Conservation (phyloP, 2,113 vertebrate species). For the Proterorhinus semilunaris region DNA sequence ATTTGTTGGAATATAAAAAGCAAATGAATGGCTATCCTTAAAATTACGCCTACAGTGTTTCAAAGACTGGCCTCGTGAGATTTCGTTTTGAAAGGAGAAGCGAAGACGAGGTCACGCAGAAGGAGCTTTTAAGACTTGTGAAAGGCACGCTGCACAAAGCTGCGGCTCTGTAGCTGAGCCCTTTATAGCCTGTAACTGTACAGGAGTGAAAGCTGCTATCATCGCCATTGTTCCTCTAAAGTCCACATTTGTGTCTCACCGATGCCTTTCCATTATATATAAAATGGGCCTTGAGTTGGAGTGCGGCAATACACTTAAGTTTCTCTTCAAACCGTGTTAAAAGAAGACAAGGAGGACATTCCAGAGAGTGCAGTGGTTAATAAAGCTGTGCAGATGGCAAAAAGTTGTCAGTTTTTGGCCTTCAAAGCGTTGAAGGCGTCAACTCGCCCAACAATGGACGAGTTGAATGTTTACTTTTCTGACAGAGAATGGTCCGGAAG, state of each 20-base stretch:
- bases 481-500: neutral
- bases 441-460: neutral
- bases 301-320: slow-evolving; percentile 11
- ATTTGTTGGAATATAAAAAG: slow-evolving; percentile 24
- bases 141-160: slow-evolving; percentile 44
- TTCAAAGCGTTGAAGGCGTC: slow-evolving; percentile 3
- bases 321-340: slow-evolving; percentile 10
- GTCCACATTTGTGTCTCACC: slow-evolving; percentile 21
- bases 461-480: slow-evolving; percentile 12
- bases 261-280: slow-evolving; percentile 35
- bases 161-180: slow-evolving; percentile 15
- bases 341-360: neutral
- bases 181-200: slow-evolving; percentile 43
- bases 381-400: slow-evolving; percentile 1
- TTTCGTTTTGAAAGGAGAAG: slow-evolving; percentile 45
- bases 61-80: slow-evolving; percentile 48
- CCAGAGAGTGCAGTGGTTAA: neutral
- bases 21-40: slow-evolving; percentile 47
- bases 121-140: slow-evolving; percentile 51
- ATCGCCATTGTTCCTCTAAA: slow-evolving; percentile 38
- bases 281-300: slow-evolving; percentile 50
- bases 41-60: slow-evolving; percentile 36
- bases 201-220: slow-evolving; percentile 38
- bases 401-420: slow-evolving; percentile 24
- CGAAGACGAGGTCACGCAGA: slow-evolving; percentile 39